Conservation (phyloP, 2,113 vertebrate species). For the Callocephalon fimbriatum region DNA sequence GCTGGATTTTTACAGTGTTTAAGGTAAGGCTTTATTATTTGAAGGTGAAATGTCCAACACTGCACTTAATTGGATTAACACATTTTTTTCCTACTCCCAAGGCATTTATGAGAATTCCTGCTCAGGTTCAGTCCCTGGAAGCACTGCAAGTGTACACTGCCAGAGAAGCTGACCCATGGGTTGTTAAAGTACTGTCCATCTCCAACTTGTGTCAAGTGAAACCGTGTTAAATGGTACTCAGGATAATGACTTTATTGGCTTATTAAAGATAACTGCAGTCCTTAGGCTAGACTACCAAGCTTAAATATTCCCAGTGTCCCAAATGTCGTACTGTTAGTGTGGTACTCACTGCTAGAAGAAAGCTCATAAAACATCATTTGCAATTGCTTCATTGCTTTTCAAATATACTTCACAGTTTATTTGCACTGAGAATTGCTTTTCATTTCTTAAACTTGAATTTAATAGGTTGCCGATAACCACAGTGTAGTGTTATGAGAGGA, state of each 20-base stretch:
- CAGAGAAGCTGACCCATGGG: not conserved
- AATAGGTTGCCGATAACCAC: not conserved
- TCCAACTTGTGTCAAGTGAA: not conserved
- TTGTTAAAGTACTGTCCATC: not conserved
- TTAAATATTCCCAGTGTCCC: constrained; percentile 2
- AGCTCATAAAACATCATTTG: not conserved
- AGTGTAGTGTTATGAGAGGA: not conserved
- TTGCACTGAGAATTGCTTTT: constrained; percentile 16
- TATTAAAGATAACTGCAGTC: not conserved
- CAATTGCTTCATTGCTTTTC: not conserved
- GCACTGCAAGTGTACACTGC: not conserved
- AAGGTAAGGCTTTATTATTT: not conserved
- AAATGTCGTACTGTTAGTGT: not conserved
- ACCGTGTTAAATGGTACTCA: not conserved
- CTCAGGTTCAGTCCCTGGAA: not conserved
- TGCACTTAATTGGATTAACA: not conserved
- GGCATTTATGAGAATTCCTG: not conserved
- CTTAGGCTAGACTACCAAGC: not conserved
- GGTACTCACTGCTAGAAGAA: not conserved
- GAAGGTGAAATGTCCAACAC: not conserved
- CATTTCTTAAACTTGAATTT: not conserved
- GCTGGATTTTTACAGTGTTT: not conserved
- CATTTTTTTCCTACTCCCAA: not conserved
- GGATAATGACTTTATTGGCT: not conserved
- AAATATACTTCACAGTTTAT: not conserved